phyloP scores from a whole-genome alignment of 2,888 invertebrate genomes.

The Perdita meconis region DNA sequence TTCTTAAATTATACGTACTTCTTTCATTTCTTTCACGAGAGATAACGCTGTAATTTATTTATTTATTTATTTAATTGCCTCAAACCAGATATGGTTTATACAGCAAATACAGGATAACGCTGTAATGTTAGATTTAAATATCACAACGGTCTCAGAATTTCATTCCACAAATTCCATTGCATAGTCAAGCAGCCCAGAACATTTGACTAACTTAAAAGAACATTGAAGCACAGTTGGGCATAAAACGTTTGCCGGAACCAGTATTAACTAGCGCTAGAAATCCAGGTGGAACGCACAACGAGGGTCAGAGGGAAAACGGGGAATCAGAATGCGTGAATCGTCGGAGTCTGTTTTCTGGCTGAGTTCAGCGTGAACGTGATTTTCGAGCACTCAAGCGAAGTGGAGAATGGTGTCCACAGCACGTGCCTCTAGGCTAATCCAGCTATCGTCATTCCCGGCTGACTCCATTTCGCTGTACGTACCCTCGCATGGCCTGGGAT shows the following conservation, averaged over 20 bases:
- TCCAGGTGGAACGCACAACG: constrained; percentile 30
- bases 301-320: constrained; percentile 9
- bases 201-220: background rate
- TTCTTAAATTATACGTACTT: too few species aligned
- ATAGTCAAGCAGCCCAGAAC: background rate
- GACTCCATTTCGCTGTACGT: constrained; percentile 67
- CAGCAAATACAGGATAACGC: too few species aligned
- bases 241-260: constrained; percentile 4
- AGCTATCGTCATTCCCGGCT: constrained; percentile 75
- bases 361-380: constrained; percentile 77
- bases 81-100: too few species aligned
- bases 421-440: constrained; percentile 79
- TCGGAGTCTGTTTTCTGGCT: constrained; percentile 73
- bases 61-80: too few species aligned
- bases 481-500: constrained; percentile 31
- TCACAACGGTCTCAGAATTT: background rate
- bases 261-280: constrained; percentile 3
- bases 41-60: too few species aligned
- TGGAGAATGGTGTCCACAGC: constrained; percentile 80
- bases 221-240: background rate
- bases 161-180: background rate
- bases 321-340: constrained; percentile 69
- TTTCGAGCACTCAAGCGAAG: constrained; percentile 80
- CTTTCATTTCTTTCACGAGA: too few species aligned
- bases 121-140: too few species aligned